Evolutionary conservation across 2,797 vertebrate species (phyloP), one percentile per base, ranked within the genome.

Genomic region (Parotocinclus haroldoi): DNA sequence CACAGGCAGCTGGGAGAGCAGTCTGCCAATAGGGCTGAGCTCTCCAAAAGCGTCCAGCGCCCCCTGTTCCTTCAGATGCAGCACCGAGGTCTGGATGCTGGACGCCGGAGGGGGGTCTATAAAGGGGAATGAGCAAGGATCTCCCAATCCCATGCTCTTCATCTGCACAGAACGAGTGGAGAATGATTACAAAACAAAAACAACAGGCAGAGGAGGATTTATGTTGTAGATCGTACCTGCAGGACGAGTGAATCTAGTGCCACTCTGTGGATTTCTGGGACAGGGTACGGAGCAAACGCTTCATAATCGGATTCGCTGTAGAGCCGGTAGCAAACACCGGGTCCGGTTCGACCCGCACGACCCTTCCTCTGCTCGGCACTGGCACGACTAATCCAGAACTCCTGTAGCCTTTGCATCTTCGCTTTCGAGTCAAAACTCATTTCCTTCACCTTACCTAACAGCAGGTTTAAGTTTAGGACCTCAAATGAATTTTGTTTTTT

Each of bases 301-400:
- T 95, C 87, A 0, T 96, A 96, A 77, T 98, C 94, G 0, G 94
- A 94, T 50, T 96, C 91, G 0, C 94, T 83, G 0, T 98, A 98
- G 9, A 98, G 91, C 0, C 95, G 92, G 80, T 93, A 96, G 78
- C 95, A 98, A 38, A 96, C 89, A 0, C 96, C 96, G 0, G 96
- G 95, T 0, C 95, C 95, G 0, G 95, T 96, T 7, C 96, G 89
- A 3, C 96, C 96, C 0, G 96, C 94, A 0, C 95, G 89, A 7
- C 96, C 96, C 81, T 96, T 97, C 11, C 95, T 89, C 84, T 98
- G 96, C 87, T 97, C 96, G 0, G 95, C 92, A 0, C 95, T 98
- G 19, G 96, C 96, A 39, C 90, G 87, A 76, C 96, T 98, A 83
- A 98, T 96, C 96, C 95, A 98, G 86, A 96, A 98, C 77, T 98